These are phyloP conservation scores for Hoplodrina ambigua DNA, from an alignment of 2,888 invertebrate species.

Conservation along the genomic window DNA sequence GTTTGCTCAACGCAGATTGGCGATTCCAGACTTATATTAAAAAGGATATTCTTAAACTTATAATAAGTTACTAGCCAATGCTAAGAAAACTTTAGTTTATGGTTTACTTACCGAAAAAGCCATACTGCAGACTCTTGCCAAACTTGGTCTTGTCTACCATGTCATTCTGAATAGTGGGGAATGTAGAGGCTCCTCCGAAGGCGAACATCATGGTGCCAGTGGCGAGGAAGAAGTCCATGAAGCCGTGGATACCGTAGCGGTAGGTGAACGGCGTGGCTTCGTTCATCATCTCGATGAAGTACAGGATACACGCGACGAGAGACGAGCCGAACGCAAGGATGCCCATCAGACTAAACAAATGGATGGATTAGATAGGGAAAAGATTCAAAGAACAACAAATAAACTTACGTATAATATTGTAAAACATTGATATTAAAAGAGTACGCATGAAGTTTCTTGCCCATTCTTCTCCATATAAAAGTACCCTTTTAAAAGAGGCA, in stretches of 20 bases:
- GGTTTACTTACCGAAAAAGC: slow-evolving; percentile 90
- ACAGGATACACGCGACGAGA: slow-evolving; percentile 91
- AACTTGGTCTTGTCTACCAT: slow-evolving; percentile 93
- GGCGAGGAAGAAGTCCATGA: slow-evolving; percentile 92
- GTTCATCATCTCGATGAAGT: slow-evolving; percentile 91
- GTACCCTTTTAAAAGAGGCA: no score
- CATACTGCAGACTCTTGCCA: slow-evolving; percentile 91
- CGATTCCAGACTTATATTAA: no score
- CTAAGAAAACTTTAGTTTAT: no score
- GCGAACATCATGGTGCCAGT: slow-evolving; percentile 93
- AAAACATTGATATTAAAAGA: no score
- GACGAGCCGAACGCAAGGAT: slow-evolving; percentile 92
- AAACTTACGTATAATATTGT: not conserved
- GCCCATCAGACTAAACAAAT: slow-evolving; percentile 90
- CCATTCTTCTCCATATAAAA: no score
- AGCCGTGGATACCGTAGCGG: slow-evolving; percentile 89
- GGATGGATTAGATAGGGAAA: no score
- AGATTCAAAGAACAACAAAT: not conserved
- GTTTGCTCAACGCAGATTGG: no score
- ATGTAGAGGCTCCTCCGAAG: slow-evolving; percentile 93
- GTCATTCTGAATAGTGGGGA: slow-evolving; percentile 95
- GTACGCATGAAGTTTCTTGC: no score
- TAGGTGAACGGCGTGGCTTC: slow-evolving; percentile 86
- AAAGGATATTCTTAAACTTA: no score
- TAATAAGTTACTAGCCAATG: no score